Evolutionary conservation across 2,113 vertebrate genomes (phyloP).

Genomic region (Cyanocitta stelleri): DNA sequence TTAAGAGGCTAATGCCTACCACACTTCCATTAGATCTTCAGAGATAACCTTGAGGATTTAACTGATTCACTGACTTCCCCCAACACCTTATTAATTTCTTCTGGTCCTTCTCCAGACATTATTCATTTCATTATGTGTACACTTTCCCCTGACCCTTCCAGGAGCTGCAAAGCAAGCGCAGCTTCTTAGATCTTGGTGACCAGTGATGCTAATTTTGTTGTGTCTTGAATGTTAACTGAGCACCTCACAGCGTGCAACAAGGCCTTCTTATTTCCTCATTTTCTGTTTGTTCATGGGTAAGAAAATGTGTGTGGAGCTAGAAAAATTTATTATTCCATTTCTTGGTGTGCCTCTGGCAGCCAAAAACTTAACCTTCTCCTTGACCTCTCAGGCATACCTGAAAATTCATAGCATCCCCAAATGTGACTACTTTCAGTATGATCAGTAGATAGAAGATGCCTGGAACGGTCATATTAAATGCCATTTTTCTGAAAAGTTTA

Average conservation of each 20-base stretch:
- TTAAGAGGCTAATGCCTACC: background rate
- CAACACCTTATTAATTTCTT: background rate
- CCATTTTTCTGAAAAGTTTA: background rate
- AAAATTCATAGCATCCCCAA: background rate
- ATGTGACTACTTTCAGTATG: background rate
- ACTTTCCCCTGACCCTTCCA: background rate
- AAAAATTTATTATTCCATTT: background rate
- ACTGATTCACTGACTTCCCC: background rate
- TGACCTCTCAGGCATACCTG: background rate
- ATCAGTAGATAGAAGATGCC: background rate
- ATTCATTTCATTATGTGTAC: background rate
- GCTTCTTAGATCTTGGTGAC: background rate
- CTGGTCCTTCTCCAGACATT: background rate
- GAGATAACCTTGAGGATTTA: background rate
- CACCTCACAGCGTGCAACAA: background rate
- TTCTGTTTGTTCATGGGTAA: background rate
- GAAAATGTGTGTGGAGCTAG: background rate
- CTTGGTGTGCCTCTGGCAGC: background rate
- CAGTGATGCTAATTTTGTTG: background rate
- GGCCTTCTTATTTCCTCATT: background rate
- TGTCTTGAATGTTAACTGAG: background rate
- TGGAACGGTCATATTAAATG: background rate
- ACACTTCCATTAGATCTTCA: background rate
- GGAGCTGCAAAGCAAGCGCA: background rate
- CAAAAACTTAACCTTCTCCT: background rate